Conservation (phyloP, 92 coral and sea anemone genomes). For the Bergia puertoricense region DNA sequence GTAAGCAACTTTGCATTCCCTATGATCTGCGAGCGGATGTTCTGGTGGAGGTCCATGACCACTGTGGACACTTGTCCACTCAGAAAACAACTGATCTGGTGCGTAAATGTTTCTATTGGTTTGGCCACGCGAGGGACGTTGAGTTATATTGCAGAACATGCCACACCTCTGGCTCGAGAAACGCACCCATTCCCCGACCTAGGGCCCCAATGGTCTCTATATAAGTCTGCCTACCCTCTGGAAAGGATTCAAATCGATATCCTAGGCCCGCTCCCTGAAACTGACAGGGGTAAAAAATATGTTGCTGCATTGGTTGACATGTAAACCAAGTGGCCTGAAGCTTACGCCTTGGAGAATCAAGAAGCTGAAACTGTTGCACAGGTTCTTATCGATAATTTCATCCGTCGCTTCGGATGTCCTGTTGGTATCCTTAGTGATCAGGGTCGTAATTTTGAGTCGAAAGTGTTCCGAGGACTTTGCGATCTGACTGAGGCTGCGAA, state of each 20-base stretch:
- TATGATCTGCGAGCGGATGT: neutral
- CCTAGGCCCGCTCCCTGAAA: conserved; percentile 9
- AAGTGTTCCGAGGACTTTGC: too few species aligned
- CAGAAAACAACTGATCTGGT: neutral
- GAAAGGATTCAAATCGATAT: conserved; percentile 51
- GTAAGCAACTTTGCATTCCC: neutral
- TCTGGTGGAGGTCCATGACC: neutral
- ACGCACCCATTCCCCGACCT: conserved; percentile 14
- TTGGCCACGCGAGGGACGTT: conserved; percentile 28
- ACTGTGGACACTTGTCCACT: conserved; percentile 20
- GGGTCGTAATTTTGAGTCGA: conserved; percentile 3
- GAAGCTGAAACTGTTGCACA: conserved; percentile 45
- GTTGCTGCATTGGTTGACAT: conserved; percentile 47
- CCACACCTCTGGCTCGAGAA: conserved; percentile 38
- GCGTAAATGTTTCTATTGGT: conserved; percentile 51
- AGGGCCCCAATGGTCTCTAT: conserved; percentile 48
- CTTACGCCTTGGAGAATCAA: conserved; percentile 44
- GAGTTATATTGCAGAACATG: conserved; percentile 32
- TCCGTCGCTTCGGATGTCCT: conserved; percentile 49
- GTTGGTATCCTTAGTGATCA: conserved; percentile 54
- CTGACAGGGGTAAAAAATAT: conserved; percentile 42
- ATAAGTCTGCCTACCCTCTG: conserved; percentile 44
- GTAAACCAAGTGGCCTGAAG: conserved; percentile 47
- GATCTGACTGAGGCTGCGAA: too few species aligned
- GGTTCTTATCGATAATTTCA: conserved; percentile 45